phyloP scores from a whole-genome alignment of 2,888 invertebrate species.

The Hydrotaea diabolus region DNA sequence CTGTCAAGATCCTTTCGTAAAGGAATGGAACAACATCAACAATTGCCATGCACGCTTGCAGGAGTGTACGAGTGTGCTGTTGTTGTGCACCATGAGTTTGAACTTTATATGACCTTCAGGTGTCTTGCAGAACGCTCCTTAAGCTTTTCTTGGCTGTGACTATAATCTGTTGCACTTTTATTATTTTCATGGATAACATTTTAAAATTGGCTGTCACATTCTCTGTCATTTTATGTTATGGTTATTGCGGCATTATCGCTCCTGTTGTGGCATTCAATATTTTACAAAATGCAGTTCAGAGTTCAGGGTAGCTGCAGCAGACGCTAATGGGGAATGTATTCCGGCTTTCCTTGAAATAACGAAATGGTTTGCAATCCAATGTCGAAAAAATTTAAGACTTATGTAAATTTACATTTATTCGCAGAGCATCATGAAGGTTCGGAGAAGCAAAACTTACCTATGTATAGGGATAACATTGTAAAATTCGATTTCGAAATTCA shows the following conservation, averaged over 20 bases:
- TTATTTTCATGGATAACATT: background rate
- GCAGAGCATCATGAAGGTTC: no score
- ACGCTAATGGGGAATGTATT: no score
- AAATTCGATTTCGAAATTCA: no score
- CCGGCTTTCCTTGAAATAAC: no score
- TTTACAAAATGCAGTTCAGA: background rate
- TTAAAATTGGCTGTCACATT: slow-evolving; percentile 2
- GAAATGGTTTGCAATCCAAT: no score
- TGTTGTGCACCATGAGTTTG: background rate
- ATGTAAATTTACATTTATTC: no score
- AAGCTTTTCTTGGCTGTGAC: background rate
- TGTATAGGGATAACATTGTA: no score
- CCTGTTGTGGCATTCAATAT: background rate
- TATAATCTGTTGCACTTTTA: slow-evolving; percentile 7
- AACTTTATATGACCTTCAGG: background rate
- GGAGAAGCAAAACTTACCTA: no score
- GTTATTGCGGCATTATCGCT: background rate
- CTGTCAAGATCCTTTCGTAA: background rate
- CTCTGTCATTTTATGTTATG: background rate
- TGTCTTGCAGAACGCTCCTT: background rate
- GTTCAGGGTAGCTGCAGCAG: no score
- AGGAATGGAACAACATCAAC: background rate
- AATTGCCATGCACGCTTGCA: no score
- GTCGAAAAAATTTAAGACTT: no score
- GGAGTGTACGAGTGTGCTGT: no score